phyloP scores from a whole-genome alignment of 1,140 invertebrate genomes.

The Chironomus striatipennis region DNA sequence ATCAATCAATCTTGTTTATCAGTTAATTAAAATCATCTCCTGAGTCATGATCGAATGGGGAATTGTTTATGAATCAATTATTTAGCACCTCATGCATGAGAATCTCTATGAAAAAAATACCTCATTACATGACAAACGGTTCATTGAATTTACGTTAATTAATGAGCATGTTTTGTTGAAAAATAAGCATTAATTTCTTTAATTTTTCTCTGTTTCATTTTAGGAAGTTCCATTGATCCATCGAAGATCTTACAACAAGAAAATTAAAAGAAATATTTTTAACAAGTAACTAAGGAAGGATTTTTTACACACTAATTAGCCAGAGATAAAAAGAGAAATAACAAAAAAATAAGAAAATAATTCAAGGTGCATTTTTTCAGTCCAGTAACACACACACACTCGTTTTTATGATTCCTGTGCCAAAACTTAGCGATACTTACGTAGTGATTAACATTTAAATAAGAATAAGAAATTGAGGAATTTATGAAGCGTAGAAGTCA shows the following conservation, averaged over 20 bases:
- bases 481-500: neutral
- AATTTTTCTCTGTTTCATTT: neutral
- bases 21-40: too few species aligned
- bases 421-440: conserved; percentile 1
- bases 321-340: neutral
- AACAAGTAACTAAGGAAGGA: conserved; percentile 10
- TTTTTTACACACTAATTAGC: neutral
- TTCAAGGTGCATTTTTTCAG: conserved; percentile 7
- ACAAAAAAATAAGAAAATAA: too few species aligned
- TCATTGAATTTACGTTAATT: too few species aligned
- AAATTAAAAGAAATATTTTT: too few species aligned
- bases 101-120: too few species aligned
- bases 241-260: neutral
- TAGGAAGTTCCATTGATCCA: conserved; percentile 1
- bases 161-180: too few species aligned
- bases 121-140: too few species aligned
- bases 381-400: neutral
- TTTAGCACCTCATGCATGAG: too few species aligned
- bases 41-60: too few species aligned
- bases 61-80: too few species aligned
- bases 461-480: neutral
- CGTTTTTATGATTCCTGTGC: conserved; percentile 12
- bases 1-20: too few species aligned
- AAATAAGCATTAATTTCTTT: too few species aligned
- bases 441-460: neutral